Conservation (phyloP, 1,140 invertebrate species). For the Limonius californicus region DNA sequence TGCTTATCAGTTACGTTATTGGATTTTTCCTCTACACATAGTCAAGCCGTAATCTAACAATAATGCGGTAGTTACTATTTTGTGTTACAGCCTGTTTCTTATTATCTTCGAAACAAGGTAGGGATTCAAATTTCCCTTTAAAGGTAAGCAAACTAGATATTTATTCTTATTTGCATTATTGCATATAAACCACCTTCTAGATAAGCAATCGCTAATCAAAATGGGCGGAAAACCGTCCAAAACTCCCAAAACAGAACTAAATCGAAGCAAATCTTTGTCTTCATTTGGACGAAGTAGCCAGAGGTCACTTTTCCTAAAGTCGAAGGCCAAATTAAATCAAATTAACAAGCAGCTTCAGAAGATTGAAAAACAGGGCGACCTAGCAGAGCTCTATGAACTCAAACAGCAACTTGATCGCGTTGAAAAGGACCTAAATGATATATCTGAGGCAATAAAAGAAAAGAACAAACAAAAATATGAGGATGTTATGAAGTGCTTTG, state of each 20-base stretch:
- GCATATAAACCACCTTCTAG: no score
- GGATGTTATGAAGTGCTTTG: slow-evolving; percentile 7
- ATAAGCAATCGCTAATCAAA: no score
- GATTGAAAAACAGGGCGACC: background rate
- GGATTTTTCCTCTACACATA: background rate
- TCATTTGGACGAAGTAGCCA: slow-evolving; percentile 16
- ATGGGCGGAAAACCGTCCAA: slow-evolving; percentile 20
- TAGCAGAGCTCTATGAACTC: background rate
- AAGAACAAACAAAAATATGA: slow-evolving; percentile 18
- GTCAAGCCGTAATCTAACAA: no score
- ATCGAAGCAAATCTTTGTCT: slow-evolving; percentile 6
- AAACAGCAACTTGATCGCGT: slow-evolving; percentile 8
- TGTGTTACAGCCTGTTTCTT: no score
- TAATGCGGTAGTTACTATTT: no score
- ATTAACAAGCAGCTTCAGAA: background rate
- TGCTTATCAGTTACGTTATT: background rate
- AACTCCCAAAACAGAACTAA: slow-evolving; percentile 1
- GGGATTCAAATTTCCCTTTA: no score
- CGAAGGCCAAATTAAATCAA: slow-evolving; percentile 4
- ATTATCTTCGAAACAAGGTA: no score
- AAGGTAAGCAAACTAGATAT: no score
- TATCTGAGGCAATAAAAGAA: slow-evolving; percentile 13
- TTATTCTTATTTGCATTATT: no score
- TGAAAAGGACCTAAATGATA: slow-evolving; percentile 5
- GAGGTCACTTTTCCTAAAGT: slow-evolving; percentile 14